A percentile compares a stretch with the other conserved stretches of the same genome.
Conservation (phyloP, 2,888 invertebrate species). For the Amorpha juglandis region DNA sequence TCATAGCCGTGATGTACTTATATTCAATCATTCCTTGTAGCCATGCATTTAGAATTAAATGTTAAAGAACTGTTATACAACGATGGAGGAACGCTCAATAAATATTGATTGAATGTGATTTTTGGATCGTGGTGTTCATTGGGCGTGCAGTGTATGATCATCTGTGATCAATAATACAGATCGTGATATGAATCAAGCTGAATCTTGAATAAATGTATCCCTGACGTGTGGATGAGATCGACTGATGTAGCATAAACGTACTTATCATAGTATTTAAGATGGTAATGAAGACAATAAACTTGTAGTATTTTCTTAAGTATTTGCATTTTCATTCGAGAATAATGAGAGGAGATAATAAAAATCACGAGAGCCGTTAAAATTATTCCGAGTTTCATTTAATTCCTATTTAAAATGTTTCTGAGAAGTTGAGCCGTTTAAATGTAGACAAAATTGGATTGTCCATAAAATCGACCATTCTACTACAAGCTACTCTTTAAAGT, state of each 20-base stretch:
- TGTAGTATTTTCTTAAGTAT: slow-evolving; percentile 38
- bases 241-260: slow-evolving; percentile 65
- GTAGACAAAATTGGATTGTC: not conserved
- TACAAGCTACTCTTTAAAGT: not conserved
- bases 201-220: not conserved
- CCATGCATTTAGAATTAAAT: slow-evolving; percentile 50
- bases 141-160: slow-evolving; percentile 11
- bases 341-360: slow-evolving; percentile 17
- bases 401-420: not conserved
- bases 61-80: slow-evolving; percentile 17
- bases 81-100: not conserved
- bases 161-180: slow-evolving; percentile 18
- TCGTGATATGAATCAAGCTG: slow-evolving; percentile 17
- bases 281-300: slow-evolving; percentile 28
- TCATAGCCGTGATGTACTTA: slow-evolving; percentile 42
- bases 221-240: slow-evolving; percentile 46
- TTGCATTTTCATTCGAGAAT: slow-evolving; percentile 36
- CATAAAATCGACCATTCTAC: not conserved
- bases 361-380: not conserved
- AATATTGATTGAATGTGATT: not conserved
- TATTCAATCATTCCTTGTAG: slow-evolving; percentile 52
- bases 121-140: slow-evolving; percentile 11
- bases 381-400: slow-evolving; percentile 5
- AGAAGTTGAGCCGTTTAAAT: not conserved
- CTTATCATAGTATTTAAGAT: slow-evolving; percentile 29